Evolutionary conservation across 30 jellyfish, hydroid and myxozoan genomes (phyloP), one percentile per base, ranked within the genome.

Genomic region (Aurelia sp.): DNA sequence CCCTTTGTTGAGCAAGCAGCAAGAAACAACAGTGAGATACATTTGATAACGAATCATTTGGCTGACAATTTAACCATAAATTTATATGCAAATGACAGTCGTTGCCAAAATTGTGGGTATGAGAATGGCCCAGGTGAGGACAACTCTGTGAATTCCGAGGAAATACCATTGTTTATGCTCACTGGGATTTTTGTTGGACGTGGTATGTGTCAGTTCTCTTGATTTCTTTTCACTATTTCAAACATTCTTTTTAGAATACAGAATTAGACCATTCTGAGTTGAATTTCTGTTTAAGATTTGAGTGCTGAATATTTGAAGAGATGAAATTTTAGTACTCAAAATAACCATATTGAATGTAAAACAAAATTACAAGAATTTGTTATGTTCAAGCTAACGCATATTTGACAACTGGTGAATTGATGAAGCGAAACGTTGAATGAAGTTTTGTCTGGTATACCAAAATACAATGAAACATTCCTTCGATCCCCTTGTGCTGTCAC

Each of bases 41-140:
- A 59, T 27, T 30, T 59, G 68, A n/a, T 59, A 59, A 59, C 12
- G 68, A 59, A 59, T 59, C 13, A 11, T 30, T 12, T 59, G 68
- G 30, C 8, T 59, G 68, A 59, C 68, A 59, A 21, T 59, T 1
- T 4, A 0, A 6, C 68, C 33, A 59, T 59, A 11, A 59, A 59
- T 4, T 59, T 59, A 21, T 59, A 59, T 59, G 23, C 68, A 21
- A 59, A 3, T 5, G 22, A 59, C 68, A 1, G 13, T 59, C 68
- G 12, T 59, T 59, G 68, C 68, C 68, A 21, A 59, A 59, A 59
- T 59, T 59, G 68, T 12, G 68, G 68, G 30, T 12, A 21, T 59
- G 68, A 59, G 11, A 21, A 59, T 59, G 68, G 68, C 13, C 13
- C 68, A 59, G 13, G 11, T 59, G 33, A 59, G 68, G 13, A 59